Conservation (phyloP, 2,888 invertebrate genomes). For the Rosalia funebris region DNA sequence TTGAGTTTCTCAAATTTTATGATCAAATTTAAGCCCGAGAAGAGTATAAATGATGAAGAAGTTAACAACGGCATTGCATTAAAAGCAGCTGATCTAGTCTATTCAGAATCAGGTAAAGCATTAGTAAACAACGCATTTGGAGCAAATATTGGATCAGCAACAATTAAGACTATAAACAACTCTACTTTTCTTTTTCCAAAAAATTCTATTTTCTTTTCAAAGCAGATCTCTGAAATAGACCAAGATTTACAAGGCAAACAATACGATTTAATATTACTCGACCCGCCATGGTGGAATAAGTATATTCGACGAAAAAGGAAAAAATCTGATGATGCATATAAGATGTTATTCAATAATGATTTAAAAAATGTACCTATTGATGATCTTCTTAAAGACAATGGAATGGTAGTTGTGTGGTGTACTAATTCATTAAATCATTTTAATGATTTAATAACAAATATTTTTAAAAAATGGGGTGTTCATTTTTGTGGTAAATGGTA, state of each 20-base stretch:
- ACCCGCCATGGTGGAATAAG: conserved; percentile 98
- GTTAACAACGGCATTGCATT: conserved; percentile 42
- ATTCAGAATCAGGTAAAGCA: conserved; percentile 40
- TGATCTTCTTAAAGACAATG: conserved; percentile 70
- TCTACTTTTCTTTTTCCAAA: conserved; percentile 74
- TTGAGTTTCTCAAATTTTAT: conserved; percentile 37
- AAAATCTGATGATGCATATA: conserved; percentile 73
- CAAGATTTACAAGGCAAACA: conserved; percentile 63
- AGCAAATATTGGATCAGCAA: conserved; percentile 67
- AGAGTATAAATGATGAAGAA: not conserved
- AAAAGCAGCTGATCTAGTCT: conserved; percentile 44
- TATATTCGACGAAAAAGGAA: conserved; percentile 84
- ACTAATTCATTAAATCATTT: conserved; percentile 85
- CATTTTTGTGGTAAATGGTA: conserved; percentile 79
- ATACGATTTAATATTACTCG: conserved; percentile 86
- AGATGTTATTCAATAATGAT: conserved; percentile 81
- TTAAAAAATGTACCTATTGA: conserved; percentile 77
- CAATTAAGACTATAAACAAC: conserved; percentile 65
- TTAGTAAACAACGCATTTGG: conserved; percentile 59
- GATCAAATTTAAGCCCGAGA: conserved; percentile 18
- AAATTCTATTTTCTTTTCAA: conserved; percentile 74
- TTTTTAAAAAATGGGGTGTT: conserved; percentile 84
- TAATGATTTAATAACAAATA: conserved; percentile 72
- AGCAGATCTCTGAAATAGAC: conserved; percentile 71
- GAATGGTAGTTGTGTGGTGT: conserved; percentile 89